These are phyloP conservation scores for Rhopalosiphum maidis DNA, from an alignment of 1,140 invertebrate genomes.

Conservation along the genomic window DNA sequence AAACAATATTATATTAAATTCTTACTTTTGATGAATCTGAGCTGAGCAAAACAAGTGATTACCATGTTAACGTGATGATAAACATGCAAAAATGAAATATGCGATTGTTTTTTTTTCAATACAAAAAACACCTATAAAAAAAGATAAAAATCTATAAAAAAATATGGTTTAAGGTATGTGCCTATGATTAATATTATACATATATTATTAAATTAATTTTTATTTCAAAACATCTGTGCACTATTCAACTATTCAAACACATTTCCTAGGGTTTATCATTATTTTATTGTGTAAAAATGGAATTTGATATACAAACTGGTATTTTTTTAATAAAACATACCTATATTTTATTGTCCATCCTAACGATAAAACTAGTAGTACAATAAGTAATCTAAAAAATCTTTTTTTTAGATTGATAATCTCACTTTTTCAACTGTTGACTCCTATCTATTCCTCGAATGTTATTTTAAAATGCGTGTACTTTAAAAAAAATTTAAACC, in stretches of 20 bases:
- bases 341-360: background rate
- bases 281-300: background rate
- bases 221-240: background rate
- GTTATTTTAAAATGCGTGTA: background rate
- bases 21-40: constrained; percentile 44
- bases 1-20: background rate
- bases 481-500: background rate
- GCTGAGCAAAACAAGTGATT: constrained; percentile 57
- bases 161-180: background rate
- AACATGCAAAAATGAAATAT: constrained; percentile 71
- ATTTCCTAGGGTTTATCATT: background rate
- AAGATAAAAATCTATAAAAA: background rate
- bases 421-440: background rate
- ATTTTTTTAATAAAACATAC: background rate
- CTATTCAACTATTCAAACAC: background rate
- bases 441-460: background rate
- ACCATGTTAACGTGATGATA: constrained; percentile 70
- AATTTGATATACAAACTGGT: background rate
- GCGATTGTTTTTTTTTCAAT: constrained; percentile 70
- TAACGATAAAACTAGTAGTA: background rate
- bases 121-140: constrained; percentile 67
- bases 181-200: background rate
- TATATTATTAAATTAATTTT: background rate
- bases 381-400: background rate
- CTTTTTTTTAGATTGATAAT: background rate